Base-by-base conservation (phyloP, 2,797 vertebrate species). In the Zenarchopterus dispar region DNA sequence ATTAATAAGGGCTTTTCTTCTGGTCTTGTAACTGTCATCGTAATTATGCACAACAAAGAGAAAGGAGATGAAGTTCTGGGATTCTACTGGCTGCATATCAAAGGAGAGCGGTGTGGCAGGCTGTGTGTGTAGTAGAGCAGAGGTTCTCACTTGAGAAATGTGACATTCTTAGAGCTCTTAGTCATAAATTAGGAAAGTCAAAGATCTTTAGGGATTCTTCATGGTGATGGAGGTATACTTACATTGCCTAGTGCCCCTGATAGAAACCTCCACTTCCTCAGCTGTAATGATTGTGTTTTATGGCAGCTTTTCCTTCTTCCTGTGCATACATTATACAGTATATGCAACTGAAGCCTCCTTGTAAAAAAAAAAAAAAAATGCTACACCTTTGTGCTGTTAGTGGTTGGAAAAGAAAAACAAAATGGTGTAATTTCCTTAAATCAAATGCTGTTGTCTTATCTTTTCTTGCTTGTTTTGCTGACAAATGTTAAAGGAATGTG, bases 31-130 rank as follows among this genome's bases (percentile, higher is more conserved):
- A 86, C 84, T 70, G 63, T 80, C 64, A 68, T 78, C 1, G 53
- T 84, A 78, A 89, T 84, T 84, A 69, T 67, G 41, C 65, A 70
- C 55, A 82, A 85, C 66, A 80, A 78, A 80, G 77, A 71, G 56
- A 66, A 21, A 60, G 73, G 69, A 64, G 55, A 67, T 63, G 63
- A 70, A 53, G 56, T 41, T 33, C 42, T 69, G 55, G 53, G 65
- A 66, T 64, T 69, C 26, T 57, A 71, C 62, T 74, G 43, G 26
- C 26, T 46, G 43, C 44, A 33, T 46, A 17, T 4, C 26, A 46
- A 46, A 33, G 26, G 18, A 21, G 24, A 46, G 15, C 8, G 11
- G 9, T 13, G 33, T 11, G 36, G 36, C 36, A 39, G 13, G 36
- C 21, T 23, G 45, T 22, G 11, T 10, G 44, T 5, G 18, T 21